Evolutionary conservation across 2,113 vertebrate species (phyloP).

Genomic region (Plecotus auritus): DNA sequence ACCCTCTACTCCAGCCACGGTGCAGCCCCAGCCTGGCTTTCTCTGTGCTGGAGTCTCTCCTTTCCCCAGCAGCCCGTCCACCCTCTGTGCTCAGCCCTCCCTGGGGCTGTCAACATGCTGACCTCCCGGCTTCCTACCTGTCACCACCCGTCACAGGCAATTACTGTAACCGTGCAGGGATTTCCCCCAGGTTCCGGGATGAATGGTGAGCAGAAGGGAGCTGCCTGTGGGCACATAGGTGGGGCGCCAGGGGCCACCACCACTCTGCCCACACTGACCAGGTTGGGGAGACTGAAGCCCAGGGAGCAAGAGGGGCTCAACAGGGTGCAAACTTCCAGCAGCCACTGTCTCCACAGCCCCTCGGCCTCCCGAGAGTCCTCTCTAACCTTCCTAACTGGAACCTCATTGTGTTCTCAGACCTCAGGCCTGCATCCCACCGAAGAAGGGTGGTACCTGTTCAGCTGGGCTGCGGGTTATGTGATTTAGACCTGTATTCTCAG

Average conservation of each 20-base stretch:
- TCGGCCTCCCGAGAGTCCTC: not conserved
- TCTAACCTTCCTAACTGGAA: too few relatives aligned
- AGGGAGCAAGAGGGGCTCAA: not conserved
- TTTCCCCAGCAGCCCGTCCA: slow-evolving; percentile 10
- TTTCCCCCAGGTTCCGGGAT: not conserved
- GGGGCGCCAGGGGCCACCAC: not conserved
- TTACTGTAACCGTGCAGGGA: slow-evolving; percentile 65
- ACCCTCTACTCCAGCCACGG: not conserved
- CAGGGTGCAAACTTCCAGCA: not conserved
- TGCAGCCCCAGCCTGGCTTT: not conserved
- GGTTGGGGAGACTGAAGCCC: not conserved
- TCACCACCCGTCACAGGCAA: slow-evolving; percentile 77
- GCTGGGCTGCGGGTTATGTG: not conserved
- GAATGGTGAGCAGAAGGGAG: not conserved
- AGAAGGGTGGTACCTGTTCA: not conserved
- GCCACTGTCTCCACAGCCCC: not conserved
- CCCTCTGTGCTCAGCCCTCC: slow-evolving; percentile 63
- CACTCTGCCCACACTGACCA: not conserved
- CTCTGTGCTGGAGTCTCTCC: not conserved
- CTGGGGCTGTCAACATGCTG: slow-evolving; percentile 68
- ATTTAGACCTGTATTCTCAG: not conserved
- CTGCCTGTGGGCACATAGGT: fast-evolving
- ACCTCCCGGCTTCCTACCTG: slow-evolving; percentile 73
- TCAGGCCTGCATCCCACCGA: not conserved
- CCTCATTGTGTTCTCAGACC: not conserved